Evolutionary conservation across 2,888 invertebrate species (phyloP), one percentile per base, ranked within the genome.

Genomic region (Meloe dianella): DNA sequence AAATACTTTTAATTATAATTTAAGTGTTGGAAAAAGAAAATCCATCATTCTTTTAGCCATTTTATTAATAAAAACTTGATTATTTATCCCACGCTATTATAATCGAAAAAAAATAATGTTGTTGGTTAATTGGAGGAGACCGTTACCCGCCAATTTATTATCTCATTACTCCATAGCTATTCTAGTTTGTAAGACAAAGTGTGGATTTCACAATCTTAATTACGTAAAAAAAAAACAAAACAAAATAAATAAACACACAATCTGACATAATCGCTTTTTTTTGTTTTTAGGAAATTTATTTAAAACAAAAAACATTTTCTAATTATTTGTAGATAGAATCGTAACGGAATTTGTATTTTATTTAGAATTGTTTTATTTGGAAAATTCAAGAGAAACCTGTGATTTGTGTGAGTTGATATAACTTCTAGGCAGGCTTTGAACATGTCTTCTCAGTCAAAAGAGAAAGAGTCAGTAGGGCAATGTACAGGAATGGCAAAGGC

Each of bases 91-190:
- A 54, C 54, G 54, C 54, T 54, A 22, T 12, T 41, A 17, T 17
- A 17, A 3, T 17, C 5, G 17, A 27, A 27, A 10, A 27, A 27
- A n/a, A 54, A 14, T 10, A 14, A 6, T 22, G 7, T 8, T 54
- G 27, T 54, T 54, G 54, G 54, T 14, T 54, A 54, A 54, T 54
- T 27, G 24, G 54, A 7, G 24, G 54, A n/a, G n/a, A 54, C 54
- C 54, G 54, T 54, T 54, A 54, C 27, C 14, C 54, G 54, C 54
- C 54, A 54, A 27, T 54, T 54, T 54, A 54, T 54, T 54, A 54
- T 54, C 27, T 27, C 7, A 54, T n/a, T n/a, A n/a, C n/a, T n/a
- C 24, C 27, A 54, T 10, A 27, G 24, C 54, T 54, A 54, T 54
- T 54, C 27, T 54, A 54, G 54, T 54, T 51, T 27, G 7, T 27